Conservation (phyloP, 2,888 invertebrate genomes). For the Therioaphis trifolii region DNA sequence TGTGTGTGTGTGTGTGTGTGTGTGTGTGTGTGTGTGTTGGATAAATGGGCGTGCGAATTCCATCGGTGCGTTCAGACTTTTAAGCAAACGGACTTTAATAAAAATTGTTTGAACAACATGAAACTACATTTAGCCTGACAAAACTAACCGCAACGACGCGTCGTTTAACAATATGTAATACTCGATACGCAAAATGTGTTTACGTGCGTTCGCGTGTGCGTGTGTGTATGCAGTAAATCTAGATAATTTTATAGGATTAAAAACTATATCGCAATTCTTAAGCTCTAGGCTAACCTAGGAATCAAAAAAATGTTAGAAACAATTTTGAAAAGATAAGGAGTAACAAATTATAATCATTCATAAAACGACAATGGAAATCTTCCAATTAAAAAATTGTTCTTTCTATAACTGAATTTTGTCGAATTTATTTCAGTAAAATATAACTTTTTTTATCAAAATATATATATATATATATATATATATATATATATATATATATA, state of each 20-base stretch:
- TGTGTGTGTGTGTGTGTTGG: conserved; percentile 11
- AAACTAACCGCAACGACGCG: background rate
- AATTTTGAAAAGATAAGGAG: no score
- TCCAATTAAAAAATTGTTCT: no score
- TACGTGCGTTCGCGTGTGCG: background rate
- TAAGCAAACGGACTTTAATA: conserved; percentile 51
- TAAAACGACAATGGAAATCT: no score
- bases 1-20: no score
- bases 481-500: background rate
- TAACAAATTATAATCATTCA: no score
- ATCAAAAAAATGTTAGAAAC: no score
- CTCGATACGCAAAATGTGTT: background rate
- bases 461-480: background rate
- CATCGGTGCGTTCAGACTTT: conserved; percentile 37
- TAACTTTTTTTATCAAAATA: no score
- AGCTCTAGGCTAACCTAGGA: no score
- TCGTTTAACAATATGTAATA: background rate
- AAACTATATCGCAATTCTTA: no score
- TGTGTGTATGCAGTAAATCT: background rate
- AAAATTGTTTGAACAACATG: conserved; percentile 49
- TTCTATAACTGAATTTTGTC: no score
- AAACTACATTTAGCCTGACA: background rate
- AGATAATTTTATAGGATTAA: no score
- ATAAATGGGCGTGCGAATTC: conserved; percentile 18
- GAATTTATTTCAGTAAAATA: no score